Evolutionary conservation across 2,888 invertebrate species (phyloP), one percentile per base, ranked within the genome.

Genomic region (Drosophila fungiperda): DNA sequence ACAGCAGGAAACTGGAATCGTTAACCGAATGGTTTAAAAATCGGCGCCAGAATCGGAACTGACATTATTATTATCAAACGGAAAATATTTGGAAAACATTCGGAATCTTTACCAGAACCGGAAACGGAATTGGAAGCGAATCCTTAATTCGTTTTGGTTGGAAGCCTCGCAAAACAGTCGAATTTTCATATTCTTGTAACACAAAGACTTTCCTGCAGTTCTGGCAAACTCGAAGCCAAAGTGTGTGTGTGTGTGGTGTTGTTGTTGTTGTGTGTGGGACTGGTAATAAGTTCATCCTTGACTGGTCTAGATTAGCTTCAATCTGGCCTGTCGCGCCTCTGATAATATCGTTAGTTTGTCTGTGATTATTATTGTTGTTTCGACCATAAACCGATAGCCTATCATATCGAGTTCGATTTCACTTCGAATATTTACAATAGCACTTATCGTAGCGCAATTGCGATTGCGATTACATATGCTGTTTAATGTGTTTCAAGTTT

Each of bases 381-480:
- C 17, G 42, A 9, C 52, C 68, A 73, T 76, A 73, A 77, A 68
- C 65, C 60, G 40, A 68, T 65, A 58, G 32, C 73, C 55, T 63
- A 73, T 76, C 68, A 49, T n/a, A 26, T 63, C 23, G 23, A 23
- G 4, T 45, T 52, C 64, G 32, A 68, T 76, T 50, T 55, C 23
- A 60, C 60, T 66, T 45, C 9, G 58, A 68, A 50, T 73, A 73
- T 76, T 76, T 73, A 76, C 64, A 76, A 68, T 62, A 9, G 17
- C 64, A 58, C 58, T 61, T 76, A 73, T 65, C 61, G 50, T 52
- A 62, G 38, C 54, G 54, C 36, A 59, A 68, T 76, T 76, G 50
- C 60, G 60, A 64, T 65, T 65, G 48, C 64, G 71, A 55, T 67
- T 40, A 69, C 64, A 64, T 64, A 38, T 23, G 20, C 32, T 52